These are phyloP conservation scores for Hemistola chrysoprasaria DNA, from an alignment of 2,888 invertebrate genomes.

Conservation along the genomic window DNA sequence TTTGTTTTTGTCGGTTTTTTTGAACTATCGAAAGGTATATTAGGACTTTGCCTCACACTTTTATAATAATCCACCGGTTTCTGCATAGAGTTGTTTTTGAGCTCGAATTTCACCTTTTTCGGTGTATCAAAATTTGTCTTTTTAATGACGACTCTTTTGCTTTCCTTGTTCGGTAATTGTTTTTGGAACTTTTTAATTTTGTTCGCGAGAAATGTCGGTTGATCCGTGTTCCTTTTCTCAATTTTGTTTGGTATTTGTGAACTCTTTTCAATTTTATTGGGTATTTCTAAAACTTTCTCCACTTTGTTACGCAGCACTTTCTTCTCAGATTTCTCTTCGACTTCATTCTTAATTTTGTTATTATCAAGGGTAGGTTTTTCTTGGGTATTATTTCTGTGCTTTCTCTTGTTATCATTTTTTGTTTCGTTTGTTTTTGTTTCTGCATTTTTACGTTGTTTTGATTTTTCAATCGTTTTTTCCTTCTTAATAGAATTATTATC, in stretches of 20 bases:
- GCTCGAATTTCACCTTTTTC: conserved; percentile 88
- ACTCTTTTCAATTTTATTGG: conserved; percentile 6
- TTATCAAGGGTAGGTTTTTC: conserved; percentile 10
- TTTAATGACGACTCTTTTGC: too few relatives aligned
- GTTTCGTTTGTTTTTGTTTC: conserved; percentile 7
- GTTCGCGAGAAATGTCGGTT: conserved; percentile 41
- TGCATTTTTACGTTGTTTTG: conserved; percentile 7
- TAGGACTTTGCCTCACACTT: conserved; percentile 87
- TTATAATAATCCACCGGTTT: conserved; percentile 87
- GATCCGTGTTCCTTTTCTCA: conserved; percentile 2
- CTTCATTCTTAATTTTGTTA: too few relatives aligned
- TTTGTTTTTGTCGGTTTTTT: conserved; percentile 87
- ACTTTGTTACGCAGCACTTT: too few relatives aligned
- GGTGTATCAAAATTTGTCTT: conserved; percentile 42
- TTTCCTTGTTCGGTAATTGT: conserved; percentile 28
- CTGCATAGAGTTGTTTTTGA: conserved; percentile 87
- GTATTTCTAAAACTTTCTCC: neutral
- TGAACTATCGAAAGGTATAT: conserved; percentile 87
- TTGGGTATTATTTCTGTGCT: conserved; percentile 8
- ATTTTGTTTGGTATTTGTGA: conserved; percentile 14
- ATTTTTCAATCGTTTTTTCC: conserved; percentile 13
- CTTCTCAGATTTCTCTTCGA: too few relatives aligned
- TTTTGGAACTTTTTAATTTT: conserved; percentile 59
- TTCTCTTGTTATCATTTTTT: conserved; percentile 12
- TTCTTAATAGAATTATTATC: conserved; percentile 21